Evolutionary conservation across 2,113 vertebrate species (phyloP), one percentile per base, ranked within the genome.

Genomic region (Chloebia gouldiae): DNA sequence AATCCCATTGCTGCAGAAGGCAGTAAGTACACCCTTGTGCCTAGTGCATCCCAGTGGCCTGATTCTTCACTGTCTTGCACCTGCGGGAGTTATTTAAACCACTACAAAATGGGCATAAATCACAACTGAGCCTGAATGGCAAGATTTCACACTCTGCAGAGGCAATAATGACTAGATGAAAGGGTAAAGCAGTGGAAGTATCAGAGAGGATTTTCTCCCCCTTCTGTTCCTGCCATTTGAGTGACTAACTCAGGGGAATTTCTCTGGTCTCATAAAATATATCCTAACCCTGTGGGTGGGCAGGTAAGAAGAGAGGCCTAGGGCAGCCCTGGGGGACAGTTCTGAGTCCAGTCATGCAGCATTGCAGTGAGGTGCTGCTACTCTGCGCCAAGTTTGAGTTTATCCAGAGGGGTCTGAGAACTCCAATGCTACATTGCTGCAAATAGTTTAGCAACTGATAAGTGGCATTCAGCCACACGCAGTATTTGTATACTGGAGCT

Each of bases 21-120:
- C 76, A 84, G 53, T 90, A 93, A 96, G 88, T 78, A 88, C 82
- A 93, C 88, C 72, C 90, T 96, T 65, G 82, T 92, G 92, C 51
- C 69, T 90, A 81, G 60, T 57, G 72, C 56, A 78, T 93, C 90
- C 87, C 92, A 39, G 56, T 25, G 64, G 71, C 64, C 90, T 1
- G 4, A 92, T 95, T 90, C 94, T 88, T 95, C 85, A 90, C 56
- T 63, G 60, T 75, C 85, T 93, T 81, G 53, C 56, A 83, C 56
- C 64, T 75, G 35, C 3, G 2, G 56, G 85, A 88, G 64, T 76
- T 95, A 89, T 73, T 95, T 94, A 93, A 93, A 81, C 72, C 53
- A 31, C 73, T 91, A 53, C 33, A 80, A 87, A 91, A 93, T 28
- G 49, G 21, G 64, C 75, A 81, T 90, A 93, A 95, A 94, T 95